Evolutionary conservation across 2,888 invertebrate species (phyloP).

Genomic region (Lissocephala sabroskyi): DNA sequence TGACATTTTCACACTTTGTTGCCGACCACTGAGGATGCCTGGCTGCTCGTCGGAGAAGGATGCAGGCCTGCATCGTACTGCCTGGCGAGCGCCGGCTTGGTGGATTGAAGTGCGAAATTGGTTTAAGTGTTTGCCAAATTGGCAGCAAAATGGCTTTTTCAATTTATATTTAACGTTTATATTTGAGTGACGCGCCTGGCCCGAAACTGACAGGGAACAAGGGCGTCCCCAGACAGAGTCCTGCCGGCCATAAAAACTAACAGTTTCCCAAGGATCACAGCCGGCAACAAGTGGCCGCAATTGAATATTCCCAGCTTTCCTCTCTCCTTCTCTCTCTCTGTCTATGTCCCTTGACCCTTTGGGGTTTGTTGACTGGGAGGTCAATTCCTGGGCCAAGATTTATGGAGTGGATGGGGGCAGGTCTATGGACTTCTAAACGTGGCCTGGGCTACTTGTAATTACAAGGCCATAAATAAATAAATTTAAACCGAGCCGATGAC

Average conservation of each 20-base stretch:
- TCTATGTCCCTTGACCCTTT: no score
- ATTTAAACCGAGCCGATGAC: conserved; percentile 12
- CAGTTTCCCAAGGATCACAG: no score
- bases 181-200: conserved; percentile 41
- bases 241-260: conserved; percentile 42
- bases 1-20: conserved; percentile 71
- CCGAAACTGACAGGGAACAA: not conserved
- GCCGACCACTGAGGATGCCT: conserved; percentile 24
- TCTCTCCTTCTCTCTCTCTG: not conserved
- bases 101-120: conserved; percentile 70
- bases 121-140: conserved; percentile 72
- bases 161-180: conserved; percentile 64
- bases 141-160: conserved; percentile 72
- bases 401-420: not conserved
- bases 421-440: not conserved
- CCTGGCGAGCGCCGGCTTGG: conserved; percentile 19
- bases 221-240: conserved; percentile 25
- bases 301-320: conserved; percentile 25
- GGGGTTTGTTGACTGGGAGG: conserved; percentile 23
- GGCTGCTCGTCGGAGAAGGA: not conserved
- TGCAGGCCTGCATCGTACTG: conserved; percentile 1
- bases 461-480: conserved; percentile 45
- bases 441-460: conserved; percentile 35
- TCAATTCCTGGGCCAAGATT: conserved; percentile 4
- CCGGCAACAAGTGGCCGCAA: conserved; percentile 34